phyloP scores from a whole-genome alignment of 1,140 invertebrate species.

The Tenebrio molitor region DNA sequence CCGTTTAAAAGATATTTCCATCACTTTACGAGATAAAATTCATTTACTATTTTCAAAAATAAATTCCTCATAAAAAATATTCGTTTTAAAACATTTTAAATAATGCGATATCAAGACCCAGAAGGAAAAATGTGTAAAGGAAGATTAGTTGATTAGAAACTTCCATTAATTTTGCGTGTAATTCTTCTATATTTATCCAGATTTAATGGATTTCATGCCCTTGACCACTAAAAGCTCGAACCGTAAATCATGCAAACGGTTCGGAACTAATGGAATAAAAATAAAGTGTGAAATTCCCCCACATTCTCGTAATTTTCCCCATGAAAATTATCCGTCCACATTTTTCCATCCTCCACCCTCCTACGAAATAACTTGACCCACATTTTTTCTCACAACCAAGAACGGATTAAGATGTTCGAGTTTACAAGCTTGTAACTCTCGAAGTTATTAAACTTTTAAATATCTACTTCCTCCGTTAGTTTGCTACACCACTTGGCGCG shows the following conservation, averaged over 20 bases:
- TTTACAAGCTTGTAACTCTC: not conserved
- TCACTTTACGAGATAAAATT: too few species aligned
- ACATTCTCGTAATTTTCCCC: not conserved
- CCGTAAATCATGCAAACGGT: conserved; percentile 5
- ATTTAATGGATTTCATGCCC: not conserved
- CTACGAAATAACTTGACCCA: not conserved
- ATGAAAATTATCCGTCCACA: not conserved
- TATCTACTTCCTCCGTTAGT: not conserved
- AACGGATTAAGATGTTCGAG: not conserved
- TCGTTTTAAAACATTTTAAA: too few species aligned
- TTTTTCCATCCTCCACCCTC: not conserved
- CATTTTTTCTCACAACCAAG: not conserved
- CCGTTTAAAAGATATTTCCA: too few species aligned
- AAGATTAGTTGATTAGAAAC: too few species aligned
- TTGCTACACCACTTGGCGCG: not conserved
- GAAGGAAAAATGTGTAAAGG: too few species aligned
- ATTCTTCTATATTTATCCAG: not conserved
- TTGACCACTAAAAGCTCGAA: not conserved
- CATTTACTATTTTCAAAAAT: too few species aligned
- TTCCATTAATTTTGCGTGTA: too few species aligned
- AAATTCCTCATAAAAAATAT: too few species aligned
- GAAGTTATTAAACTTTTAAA: conserved; percentile 18
- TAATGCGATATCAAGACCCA: too few species aligned
- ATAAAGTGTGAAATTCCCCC: conserved; percentile 3
- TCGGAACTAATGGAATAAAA: conserved; percentile 3